These are phyloP conservation scores for Gasterosteus aculeatus DNA, from an alignment of 2,113 vertebrate species.

Conservation along the genomic window DNA sequence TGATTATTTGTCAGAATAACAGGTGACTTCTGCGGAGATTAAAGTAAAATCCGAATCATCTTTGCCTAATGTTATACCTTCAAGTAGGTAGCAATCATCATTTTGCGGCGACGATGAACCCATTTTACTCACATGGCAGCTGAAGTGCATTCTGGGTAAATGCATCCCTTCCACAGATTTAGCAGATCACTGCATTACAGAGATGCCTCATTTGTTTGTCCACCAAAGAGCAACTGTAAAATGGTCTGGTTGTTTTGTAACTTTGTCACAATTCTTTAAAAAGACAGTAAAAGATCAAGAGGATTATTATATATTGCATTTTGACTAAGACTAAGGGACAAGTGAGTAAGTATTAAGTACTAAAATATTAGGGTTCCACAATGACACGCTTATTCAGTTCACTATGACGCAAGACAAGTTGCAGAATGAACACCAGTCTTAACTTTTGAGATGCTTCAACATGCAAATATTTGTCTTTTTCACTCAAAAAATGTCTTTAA, in stretches of 20 bases:
- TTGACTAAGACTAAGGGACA: not conserved
- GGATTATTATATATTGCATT: not conserved
- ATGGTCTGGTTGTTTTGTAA: not conserved
- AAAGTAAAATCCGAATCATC: not conserved
- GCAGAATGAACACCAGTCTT: not conserved
- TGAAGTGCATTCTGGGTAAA: not conserved
- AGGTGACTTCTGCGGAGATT: not conserved
- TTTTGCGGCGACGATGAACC: not conserved
- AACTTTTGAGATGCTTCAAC: too few relatives aligned
- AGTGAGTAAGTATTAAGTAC: not conserved
- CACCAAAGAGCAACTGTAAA: slow-evolving; percentile 10
- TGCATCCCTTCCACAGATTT: not conserved
- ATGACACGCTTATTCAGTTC: not conserved
- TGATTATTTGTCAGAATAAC: not conserved
- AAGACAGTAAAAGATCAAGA: not conserved
- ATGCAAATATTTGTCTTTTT: not conserved
- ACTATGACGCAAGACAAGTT: not conserved
- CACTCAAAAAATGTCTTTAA: not conserved
- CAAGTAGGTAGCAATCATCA: not conserved
- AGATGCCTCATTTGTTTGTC: not conserved
- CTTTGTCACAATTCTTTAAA: not conserved
- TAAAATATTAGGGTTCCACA: not conserved
- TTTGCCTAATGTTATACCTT: not conserved
- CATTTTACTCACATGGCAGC: not conserved
- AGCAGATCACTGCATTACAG: not conserved